phyloP scores from a whole-genome alignment of 2,113 vertebrate species.

The Lanius collurio region DNA sequence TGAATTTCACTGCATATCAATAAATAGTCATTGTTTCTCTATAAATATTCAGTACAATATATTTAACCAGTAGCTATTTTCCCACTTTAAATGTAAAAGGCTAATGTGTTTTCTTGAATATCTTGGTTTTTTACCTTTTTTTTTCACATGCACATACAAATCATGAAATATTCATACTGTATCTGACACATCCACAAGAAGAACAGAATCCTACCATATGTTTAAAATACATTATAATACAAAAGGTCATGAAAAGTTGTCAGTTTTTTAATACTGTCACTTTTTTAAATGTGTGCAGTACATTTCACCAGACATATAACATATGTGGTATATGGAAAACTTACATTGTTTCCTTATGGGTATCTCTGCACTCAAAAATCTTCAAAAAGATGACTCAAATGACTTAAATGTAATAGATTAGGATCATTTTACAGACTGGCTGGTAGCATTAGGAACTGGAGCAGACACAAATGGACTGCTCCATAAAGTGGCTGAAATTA shows the following conservation, averaged over 20 bases:
- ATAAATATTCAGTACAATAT: constrained; percentile 2
- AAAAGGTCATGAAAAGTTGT: constrained; percentile 72
- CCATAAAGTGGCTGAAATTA: constrained; percentile 65
- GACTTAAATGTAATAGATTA: constrained; percentile 71
- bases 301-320: constrained; percentile 72
- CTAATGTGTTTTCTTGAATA: neutral
- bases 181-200: constrained; percentile 48
- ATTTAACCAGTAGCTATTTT: neutral
- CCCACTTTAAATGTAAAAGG: neutral
- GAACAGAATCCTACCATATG: constrained; percentile 54
- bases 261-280: constrained; percentile 75
- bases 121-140: neutral
- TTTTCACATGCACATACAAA: constrained; percentile 32
- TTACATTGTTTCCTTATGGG: constrained; percentile 76
- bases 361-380: constrained; percentile 26
- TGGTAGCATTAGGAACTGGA: constrained; percentile 67
- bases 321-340: constrained; percentile 68
- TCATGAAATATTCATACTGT: constrained; percentile 53
- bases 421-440: constrained; percentile 70
- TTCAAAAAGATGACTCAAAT: constrained; percentile 77
- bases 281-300: constrained; percentile 67
- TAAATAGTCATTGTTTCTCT: neutral
- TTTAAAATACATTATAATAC: constrained; percentile 68
- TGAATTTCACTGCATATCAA: neutral
- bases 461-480: constrained; percentile 36